Evolutionary conservation across 2,888 invertebrate genomes (phyloP).

Genomic region (Prosapia bicincta): DNA sequence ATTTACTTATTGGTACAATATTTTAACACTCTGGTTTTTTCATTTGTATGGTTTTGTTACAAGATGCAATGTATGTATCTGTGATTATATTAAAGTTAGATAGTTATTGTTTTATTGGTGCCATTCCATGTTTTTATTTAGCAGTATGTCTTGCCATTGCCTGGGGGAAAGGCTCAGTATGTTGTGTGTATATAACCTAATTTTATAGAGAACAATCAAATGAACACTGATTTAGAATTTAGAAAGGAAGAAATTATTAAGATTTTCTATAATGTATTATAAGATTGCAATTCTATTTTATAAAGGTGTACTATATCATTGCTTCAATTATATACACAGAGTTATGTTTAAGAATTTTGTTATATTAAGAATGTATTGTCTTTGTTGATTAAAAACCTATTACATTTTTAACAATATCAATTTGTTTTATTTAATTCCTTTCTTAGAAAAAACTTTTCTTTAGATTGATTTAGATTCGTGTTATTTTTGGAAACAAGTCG

Average conservation of each 20-base stretch:
- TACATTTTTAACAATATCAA: background rate
- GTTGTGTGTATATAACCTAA: background rate
- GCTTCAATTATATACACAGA: background rate
- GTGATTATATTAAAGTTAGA: background rate
- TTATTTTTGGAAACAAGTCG: no score
- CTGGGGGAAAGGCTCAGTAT: background rate
- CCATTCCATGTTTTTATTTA: background rate
- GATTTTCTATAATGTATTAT: slow-evolving; percentile 25
- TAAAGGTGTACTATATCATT: slow-evolving; percentile 9
- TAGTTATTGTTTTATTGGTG: background rate
- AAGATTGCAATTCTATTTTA: slow-evolving; percentile 22
- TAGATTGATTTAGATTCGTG: no score
- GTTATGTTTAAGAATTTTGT: background rate
- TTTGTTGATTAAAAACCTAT: background rate
- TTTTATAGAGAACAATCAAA: background rate
- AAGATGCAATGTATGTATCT: background rate
- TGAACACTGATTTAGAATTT: background rate
- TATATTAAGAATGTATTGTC: background rate
- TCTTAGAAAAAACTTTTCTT: no score
- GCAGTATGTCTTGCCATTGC: background rate
- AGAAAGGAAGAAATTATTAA: no score
- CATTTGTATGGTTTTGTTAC: background rate
- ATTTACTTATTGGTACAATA: no score
- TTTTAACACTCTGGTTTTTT: no score
- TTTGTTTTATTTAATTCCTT: background rate